These are phyloP conservation scores for Typhlichthys eigenmanni DNA, from an alignment of 2,797 vertebrate genomes.

Conservation along the genomic window DNA sequence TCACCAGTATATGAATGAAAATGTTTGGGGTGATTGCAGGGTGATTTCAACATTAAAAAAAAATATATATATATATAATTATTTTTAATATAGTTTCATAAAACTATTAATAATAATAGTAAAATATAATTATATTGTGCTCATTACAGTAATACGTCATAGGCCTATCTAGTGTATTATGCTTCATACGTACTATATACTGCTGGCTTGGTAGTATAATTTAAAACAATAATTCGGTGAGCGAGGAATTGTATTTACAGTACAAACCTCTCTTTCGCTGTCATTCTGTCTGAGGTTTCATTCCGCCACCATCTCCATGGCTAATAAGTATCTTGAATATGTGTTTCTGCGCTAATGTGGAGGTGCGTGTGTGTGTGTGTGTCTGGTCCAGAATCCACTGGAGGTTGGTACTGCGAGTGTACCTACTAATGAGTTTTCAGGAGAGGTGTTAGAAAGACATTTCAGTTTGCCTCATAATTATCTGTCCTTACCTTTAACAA, in stretches of 20 bases:
- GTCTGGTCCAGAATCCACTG: constrained; percentile 6
- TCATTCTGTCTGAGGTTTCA: neutral
- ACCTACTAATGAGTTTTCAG: constrained; percentile 44
- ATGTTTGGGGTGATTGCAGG: constrained; percentile 15
- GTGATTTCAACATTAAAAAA: too few relatives aligned
- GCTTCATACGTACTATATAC: too few relatives aligned
- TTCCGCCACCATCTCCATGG: neutral
- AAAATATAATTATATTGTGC: too few relatives aligned
- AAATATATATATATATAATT: too few relatives aligned
- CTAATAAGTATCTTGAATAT: constrained; percentile 13
- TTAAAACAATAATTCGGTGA: too few relatives aligned
- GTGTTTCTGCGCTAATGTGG: neutral
- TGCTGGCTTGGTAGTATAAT: too few relatives aligned
- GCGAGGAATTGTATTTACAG: too few relatives aligned
- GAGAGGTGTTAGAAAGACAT: constrained; percentile 50
- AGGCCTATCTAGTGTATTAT: too few relatives aligned
- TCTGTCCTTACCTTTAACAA: constrained; percentile 44
- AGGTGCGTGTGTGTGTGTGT: neutral
- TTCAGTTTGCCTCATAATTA: constrained; percentile 37
- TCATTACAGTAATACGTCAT: too few relatives aligned
- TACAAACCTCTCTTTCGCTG: neutral
- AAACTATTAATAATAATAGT: too few relatives aligned
- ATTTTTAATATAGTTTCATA: too few relatives aligned
- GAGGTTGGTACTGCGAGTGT: neutral
- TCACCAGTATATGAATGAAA: constrained; percentile 13